Evolutionary conservation across 2,113 vertebrate species (phyloP), one percentile per base, ranked within the genome.

Genomic region (Hyperopisus bebe): DNA sequence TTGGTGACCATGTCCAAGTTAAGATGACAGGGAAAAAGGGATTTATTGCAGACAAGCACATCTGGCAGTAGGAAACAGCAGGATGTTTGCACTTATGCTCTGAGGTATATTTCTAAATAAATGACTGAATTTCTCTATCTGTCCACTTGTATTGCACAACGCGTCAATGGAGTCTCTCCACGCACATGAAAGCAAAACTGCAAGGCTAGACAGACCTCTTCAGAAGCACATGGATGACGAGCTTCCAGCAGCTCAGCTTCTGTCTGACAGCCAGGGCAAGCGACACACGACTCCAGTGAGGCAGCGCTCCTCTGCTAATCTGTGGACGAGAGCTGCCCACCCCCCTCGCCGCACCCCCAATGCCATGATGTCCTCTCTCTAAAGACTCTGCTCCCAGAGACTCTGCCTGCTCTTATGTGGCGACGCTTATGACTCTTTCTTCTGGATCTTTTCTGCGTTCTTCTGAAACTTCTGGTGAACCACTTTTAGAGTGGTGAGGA

Each of bases 401-500:
- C 1, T 9, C 58, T n/a, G n/a, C n/a, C 62, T 70, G 88, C 46
- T 86, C 89, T 83, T 91, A 88, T 47, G 44, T 55, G 89, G 89
- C 88, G 85, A 92, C 91, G 92, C 50, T 62, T 27, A 44, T 85
- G 91, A 96, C 87, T 95, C 94, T 89, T 94, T 95, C 94, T 97
- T 98, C 83, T 93, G 91, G 87, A 94, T 90, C 82, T 94, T 97
- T 91, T 92, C 94, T 92, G 96, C 95, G 93, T 98, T 99, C 92
- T 98, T 97, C 94, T 98, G 97, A 87, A 99, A 87, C 89, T 99
- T 99, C 89, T 98, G 93, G 91, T 97, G 97, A 90, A 99, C 98
- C 4, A 99, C 98, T 94, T 98, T 98, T 85, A 99, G 92, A 0
- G 98, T 99, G 39, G 98, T 99, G 92, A 99, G 97, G 90, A 98